A percentile compares a stretch with the other conserved stretches of the same genome.
These are phyloP conservation scores for Melanerpes formicivorus DNA, from an alignment of 2,113 vertebrate species.

Conservation along the genomic window DNA sequence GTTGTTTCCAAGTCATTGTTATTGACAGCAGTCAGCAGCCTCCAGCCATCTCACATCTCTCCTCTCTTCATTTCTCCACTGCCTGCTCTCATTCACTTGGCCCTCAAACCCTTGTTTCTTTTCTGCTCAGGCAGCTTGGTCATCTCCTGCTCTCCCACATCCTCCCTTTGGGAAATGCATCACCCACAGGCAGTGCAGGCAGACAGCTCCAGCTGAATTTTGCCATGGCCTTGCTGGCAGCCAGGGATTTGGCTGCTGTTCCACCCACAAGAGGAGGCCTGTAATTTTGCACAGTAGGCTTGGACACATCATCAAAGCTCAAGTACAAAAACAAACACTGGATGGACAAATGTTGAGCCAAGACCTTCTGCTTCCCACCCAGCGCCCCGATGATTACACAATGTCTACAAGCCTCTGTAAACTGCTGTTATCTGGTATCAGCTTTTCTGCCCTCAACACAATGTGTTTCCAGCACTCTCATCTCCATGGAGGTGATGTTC, in stretches of 20 bases:
- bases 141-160: background rate
- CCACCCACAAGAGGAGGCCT: background rate
- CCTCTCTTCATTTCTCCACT: background rate
- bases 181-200: background rate
- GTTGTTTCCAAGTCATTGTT: background rate
- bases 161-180: background rate
- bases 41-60: background rate
- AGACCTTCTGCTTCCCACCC: slow-evolving; percentile 12
- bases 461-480: background rate
- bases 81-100: background rate
- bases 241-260: background rate
- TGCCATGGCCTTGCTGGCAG: background rate
- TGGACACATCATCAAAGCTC: slow-evolving; percentile 3
- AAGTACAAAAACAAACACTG: background rate
- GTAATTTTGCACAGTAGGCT: background rate
- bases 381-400: background rate
- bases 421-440: background rate
- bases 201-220: slow-evolving; percentile 6
- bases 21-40: background rate
- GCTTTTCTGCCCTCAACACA: background rate
- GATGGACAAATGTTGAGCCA: background rate
- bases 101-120: background rate
- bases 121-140: background rate
- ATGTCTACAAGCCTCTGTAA: background rate
- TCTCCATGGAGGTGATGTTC: background rate